Base-by-base conservation (phyloP, 2,797 vertebrate genomes). In the Anas capensis region DNA sequence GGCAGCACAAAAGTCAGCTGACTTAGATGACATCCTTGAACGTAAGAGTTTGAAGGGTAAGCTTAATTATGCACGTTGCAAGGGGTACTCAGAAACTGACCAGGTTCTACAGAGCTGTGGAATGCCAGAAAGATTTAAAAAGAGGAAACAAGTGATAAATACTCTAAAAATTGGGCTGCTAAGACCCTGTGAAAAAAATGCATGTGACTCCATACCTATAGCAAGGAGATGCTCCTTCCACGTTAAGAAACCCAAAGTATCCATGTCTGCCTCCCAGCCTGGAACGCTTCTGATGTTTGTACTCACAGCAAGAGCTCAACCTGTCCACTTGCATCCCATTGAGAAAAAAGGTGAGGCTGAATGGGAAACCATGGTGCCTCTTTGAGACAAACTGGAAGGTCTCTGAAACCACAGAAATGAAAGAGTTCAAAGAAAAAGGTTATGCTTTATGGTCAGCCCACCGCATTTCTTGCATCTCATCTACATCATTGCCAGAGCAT, bases 271-370 rank as follows among this genome's bases (percentile, higher is more conserved):
- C 98, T 3, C 98, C 98, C 2, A 99, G 98, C 44, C 98, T 96
- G 64, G 98, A 95, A 13, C 98, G 98, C 88, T 98, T 98, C 82
- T 98, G 98, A 88, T 99, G 98, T 82, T 98, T 99, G 96, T 98
- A 99, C 98, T 99, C 99, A 13, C 99, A 99, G 98, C 99, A 99
- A 38, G 99, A 99, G 97, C 99, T 99, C 87, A 99, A 95, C 46
- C 99, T 98, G 93, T 99, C 98, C 62, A 99, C 98, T 95, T 99
- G 99, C 8, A 99, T 97, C 62, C 99, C 99, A 1, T 99, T 99
- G 91, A 99, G 97, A 95, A 98, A 99, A 97, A 99, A 99, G 27
- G 99, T 99, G 96, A 99, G 97, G 96, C 99, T 99, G 98, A 99
- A 99, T 2, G 99, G 99, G 95, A 99, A 99, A 19, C 99, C 99